Percentiles rank a stretch among this genome's conserved stretches.
Evolutionary conservation across 2,888 invertebrate species (phyloP).

Genomic region (Cryptus viduatorius): DNA sequence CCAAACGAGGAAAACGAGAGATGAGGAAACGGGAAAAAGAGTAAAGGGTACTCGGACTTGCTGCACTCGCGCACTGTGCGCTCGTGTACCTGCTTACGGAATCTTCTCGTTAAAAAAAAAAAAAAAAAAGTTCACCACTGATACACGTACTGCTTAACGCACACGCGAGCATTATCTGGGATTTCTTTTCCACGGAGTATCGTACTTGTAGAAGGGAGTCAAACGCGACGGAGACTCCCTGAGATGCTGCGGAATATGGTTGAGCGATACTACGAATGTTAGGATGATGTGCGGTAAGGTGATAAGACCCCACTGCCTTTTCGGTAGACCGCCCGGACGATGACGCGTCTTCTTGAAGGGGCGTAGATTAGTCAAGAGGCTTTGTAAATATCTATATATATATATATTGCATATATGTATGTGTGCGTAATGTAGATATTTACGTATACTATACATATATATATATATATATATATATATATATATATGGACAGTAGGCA

Average conservation of each 20-base stretch:
- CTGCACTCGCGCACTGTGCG: slow-evolving; percentile 40
- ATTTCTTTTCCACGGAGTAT: slow-evolving; percentile 6
- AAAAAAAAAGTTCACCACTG: not conserved
- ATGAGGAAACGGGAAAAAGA: slow-evolving; percentile 59
- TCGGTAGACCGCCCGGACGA: slow-evolving; percentile 59
- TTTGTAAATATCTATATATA: not conserved
- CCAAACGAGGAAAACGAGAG: slow-evolving; percentile 65
- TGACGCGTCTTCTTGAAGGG: slow-evolving; percentile 41
- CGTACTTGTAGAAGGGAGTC: not conserved
- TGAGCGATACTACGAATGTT: slow-evolving; percentile 27
- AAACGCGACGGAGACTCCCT: not conserved
- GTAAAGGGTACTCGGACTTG: slow-evolving; percentile 57
- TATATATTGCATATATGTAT: not conserved
- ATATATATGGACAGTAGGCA: not conserved
- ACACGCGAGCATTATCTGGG: slow-evolving; percentile 2
- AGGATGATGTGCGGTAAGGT: slow-evolving; percentile 44
- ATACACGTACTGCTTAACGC: slow-evolving; percentile 3
- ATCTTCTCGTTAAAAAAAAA: slow-evolving; percentile 46
- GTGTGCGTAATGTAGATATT: not conserved
- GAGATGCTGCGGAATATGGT: slow-evolving; percentile 34
- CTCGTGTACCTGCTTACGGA: slow-evolving; percentile 42
- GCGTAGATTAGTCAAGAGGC: slow-evolving; percentile 33
- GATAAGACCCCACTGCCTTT: slow-evolving; percentile 45
- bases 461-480: not conserved
- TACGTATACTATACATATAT: not conserved